These are phyloP conservation scores for Notodonta ziczac DNA, from an alignment of 2,888 invertebrate genomes.

Conservation along the genomic window DNA sequence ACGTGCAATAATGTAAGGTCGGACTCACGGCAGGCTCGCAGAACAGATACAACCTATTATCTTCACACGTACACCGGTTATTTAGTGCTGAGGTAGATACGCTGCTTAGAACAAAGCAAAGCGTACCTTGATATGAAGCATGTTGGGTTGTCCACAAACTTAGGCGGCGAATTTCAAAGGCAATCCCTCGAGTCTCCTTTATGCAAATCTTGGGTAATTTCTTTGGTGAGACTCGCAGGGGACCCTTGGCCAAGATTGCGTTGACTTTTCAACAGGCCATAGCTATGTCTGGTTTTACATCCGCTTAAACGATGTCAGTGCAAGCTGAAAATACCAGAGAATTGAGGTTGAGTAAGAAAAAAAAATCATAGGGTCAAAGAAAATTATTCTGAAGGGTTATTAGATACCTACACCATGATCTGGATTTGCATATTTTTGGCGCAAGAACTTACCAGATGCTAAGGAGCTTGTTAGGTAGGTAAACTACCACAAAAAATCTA, in stretches of 20 bases:
- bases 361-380: background rate
- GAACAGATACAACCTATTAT: constrained; percentile 45
- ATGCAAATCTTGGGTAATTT: constrained; percentile 80
- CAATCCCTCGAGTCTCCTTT: constrained; percentile 76
- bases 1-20: constrained; percentile 9
- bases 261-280: constrained; percentile 66
- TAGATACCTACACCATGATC: too few relatives aligned
- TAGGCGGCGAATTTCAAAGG: constrained; percentile 72
- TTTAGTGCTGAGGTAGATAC: constrained; percentile 48
- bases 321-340: constrained; percentile 21
- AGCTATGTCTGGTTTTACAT: constrained; percentile 58
- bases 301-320: constrained; percentile 49
- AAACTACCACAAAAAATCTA: too few relatives aligned
- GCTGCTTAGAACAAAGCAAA: constrained; percentile 61
- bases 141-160: constrained; percentile 75
- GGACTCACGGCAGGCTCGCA: constrained; percentile 11
- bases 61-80: constrained; percentile 51
- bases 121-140: constrained; percentile 74
- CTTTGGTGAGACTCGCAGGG: constrained; percentile 74
- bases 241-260: constrained; percentile 73
- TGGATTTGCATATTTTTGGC: too few relatives aligned
- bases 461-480: too few relatives aligned
- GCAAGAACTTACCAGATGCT: too few relatives aligned
- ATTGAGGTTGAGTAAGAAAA: background rate
- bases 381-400: background rate